Evolutionary conservation across 2,888 invertebrate genomes (phyloP).

Genomic region (Drosophila paranaensis): DNA sequence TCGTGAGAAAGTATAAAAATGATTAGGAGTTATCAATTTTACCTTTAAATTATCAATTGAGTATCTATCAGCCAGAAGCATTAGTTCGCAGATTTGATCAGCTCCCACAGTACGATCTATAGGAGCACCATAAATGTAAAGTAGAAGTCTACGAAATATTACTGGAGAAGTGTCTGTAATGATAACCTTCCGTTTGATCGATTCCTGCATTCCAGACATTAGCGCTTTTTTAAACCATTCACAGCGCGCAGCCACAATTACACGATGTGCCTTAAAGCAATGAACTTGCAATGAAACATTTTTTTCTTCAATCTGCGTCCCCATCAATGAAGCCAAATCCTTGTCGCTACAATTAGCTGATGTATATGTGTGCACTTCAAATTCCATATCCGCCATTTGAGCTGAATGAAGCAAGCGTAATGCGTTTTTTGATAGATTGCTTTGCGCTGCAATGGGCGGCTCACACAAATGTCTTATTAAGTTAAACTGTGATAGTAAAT

Average conservation of each 20-base stretch:
- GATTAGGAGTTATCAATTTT: not conserved
- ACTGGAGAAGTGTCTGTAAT: conserved; percentile 88
- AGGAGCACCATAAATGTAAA: conserved; percentile 88
- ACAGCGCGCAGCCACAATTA: conserved; percentile 88
- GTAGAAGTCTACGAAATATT: conserved; percentile 87
- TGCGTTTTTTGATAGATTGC: conserved; percentile 87
- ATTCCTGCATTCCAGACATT: conserved; percentile 89
- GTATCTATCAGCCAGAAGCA: conserved; percentile 88
- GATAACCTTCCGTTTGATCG: conserved; percentile 89
- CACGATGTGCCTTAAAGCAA: conserved; percentile 87
- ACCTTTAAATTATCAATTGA: conserved; percentile 88
- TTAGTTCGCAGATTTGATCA: conserved; percentile 88
- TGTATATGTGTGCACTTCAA: conserved; percentile 85
- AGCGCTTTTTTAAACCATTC: conserved; percentile 90
- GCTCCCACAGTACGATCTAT: conserved; percentile 85
- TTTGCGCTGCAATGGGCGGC: conserved; percentile 86
- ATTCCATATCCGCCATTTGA: conserved; percentile 88
- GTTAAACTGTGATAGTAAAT: conserved; percentile 79
- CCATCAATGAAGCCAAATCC: not conserved
- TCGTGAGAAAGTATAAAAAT: too few species aligned
- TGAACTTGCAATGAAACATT: conserved; percentile 72
- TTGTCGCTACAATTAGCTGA: conserved; percentile 3
- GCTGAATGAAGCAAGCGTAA: conserved; percentile 86
- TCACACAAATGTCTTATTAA: conserved; percentile 88
- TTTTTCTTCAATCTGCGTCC: not conserved